Evolutionary conservation across 2,888 invertebrate genomes (phyloP).

Genomic region (Nysson spinosus): DNA sequence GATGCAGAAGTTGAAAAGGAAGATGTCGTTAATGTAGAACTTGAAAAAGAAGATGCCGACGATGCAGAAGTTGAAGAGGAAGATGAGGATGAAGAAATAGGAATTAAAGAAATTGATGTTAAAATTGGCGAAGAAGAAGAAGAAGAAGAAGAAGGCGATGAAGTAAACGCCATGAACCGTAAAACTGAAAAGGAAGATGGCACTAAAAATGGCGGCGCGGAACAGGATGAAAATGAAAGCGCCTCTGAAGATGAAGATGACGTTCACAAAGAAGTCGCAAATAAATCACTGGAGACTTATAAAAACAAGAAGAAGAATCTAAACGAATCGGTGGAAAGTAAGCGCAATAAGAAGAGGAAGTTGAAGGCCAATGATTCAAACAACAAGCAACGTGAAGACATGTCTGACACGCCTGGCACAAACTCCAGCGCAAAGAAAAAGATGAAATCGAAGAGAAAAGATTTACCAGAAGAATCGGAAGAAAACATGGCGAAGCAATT

Average conservation of each 20-base stretch:
- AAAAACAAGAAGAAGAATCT: not conserved
- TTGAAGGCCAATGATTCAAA: too few species aligned
- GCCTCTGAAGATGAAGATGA: constrained; percentile 3
- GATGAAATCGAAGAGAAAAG: not conserved
- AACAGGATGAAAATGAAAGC: not conserved
- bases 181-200: not conserved
- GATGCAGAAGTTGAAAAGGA: constrained; percentile 67
- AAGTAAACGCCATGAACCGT: not conserved
- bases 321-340: not conserved
- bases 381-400: too few species aligned
- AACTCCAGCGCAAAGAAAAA: not conserved
- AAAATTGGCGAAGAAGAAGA: constrained; percentile 7
- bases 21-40: constrained; percentile 62
- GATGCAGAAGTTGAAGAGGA: constrained; percentile 17
- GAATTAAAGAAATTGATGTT: constrained; percentile 6
- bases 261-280: not conserved
- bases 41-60: constrained; percentile 26
- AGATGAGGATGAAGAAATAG: constrained; percentile 6
- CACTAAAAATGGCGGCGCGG: not conserved
- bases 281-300: constrained; percentile 1
- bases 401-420: not conserved
- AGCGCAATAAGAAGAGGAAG: constrained; percentile 1
- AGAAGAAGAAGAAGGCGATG: not conserved
- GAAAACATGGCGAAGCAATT: not conserved
- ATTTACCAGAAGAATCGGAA: not conserved